Base-by-base conservation (phyloP, 2,797 vertebrate species). In the Coregonus ussuriensis region DNA sequence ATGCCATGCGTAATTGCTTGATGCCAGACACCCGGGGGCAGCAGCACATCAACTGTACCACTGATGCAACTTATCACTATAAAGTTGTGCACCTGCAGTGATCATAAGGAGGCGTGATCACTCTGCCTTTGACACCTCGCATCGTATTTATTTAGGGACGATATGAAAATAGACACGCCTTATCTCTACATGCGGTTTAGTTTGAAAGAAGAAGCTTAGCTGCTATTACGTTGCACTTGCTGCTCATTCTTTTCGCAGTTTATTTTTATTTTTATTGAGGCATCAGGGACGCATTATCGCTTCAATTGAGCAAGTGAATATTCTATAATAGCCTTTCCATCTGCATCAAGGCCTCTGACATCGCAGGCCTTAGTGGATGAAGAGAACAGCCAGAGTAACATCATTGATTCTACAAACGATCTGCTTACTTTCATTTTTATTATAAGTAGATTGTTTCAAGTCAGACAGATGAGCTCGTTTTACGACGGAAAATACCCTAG, bases 401-500 rank as follows among this genome's bases (percentile, higher is more conserved):
- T 63, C 5, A 56, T 56, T 63, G 25, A 76, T 67, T 69, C 18
- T 63, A 52, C 16, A 74, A 74, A 3, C 9, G 25, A 72, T 72
- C 53, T 52, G 68, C 37, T 71, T 16, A 14, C 18, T 59, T 74
- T 69, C 25, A 51, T 73, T 70, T 53, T 66, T n/a, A 68, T 59
- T 77, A 35, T 74, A 62, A 7, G 72, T 35, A 77, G 77, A 77
- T 68, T 13, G 78, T 78, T 81, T 65, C 71, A 85, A n/a, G 25
- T 52, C 78, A 91, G 75, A 90, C 93, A 91, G 88, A 98, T 99
- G 97, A 96, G 91, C 92, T 92, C 93, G 79, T 91, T 93, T 70
- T 96, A 95, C 84, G 91, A 83, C 83, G 92, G 93, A 51, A 92
- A 91, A 29, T 94, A 95, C 18, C 78, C 59, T 25, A 25, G 25